Base-by-base conservation (phyloP, 2,113 vertebrate species). In the Neodon shergylaensis region DNA sequence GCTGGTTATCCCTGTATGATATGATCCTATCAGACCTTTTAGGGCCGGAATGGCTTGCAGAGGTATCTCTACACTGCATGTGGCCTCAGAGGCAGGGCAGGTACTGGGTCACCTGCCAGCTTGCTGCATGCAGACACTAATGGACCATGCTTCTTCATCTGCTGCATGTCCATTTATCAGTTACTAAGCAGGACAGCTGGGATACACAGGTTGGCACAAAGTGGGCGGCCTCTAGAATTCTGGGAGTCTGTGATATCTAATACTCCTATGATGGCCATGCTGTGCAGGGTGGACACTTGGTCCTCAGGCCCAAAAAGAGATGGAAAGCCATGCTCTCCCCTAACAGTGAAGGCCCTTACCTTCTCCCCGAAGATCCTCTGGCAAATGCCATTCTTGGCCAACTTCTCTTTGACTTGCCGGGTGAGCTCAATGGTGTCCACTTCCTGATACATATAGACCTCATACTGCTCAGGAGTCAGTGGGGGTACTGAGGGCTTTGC, bases 391-490 rank as follows among this genome's bases (percentile, higher is more conserved):
- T 99, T 99, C 98, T 99, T 99, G 98, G 99, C 99, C 97, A 99
- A 98, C 98, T 99, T 99, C 98, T 99, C 99, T 94, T 99, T 99
- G 97, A 99, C 99, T 98, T 99, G 99, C 96, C 99, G 99, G 14
- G 99, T 99, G 92, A 99, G 98, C 97, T 99, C 99, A 65, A 99
- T 99, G 24, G 99, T 99, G 98, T 99, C 99, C 98, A 99, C 99
- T 44, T 99, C 99, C 98, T 99, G 99, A 98, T 99, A 99, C 99
- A 99, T 99, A 98, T 99, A 99, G 97, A 99, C 98, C 98, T 99
- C 99, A 81, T 99, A 99, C 98, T 99, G 99, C 98, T 99, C 99
- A 0, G 99, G 99, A 33, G 99, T 99, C 95, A 99, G 98, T 1
- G 99, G 99, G 17, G 98, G 98, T 96, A 99, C 99, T 0, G 98